A percentile compares a stretch with the other conserved stretches of the same genome.
These are phyloP conservation scores for Rhodinocichla rosea DNA, from an alignment of 2,113 vertebrate species.

Conservation along the genomic window DNA sequence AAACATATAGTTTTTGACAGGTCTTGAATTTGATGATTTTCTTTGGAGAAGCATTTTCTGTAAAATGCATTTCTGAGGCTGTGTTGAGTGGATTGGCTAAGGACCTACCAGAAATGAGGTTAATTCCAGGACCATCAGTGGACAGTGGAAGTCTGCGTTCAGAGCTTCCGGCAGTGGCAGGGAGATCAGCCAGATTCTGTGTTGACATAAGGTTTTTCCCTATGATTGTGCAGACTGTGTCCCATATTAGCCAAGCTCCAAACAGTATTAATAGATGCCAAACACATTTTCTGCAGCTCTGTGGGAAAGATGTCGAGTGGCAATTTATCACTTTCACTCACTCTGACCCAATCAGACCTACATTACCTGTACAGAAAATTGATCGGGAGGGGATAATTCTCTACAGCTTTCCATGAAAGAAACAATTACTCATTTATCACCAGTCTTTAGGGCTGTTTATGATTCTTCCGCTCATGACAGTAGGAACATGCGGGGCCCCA, in stretches of 20 bases:
- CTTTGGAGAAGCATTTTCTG: not conserved
- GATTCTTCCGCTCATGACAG: not conserved
- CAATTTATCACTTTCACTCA: conserved; percentile 1
- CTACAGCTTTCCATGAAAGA: conserved; percentile 8
- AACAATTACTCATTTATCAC: not conserved
- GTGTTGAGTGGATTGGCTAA: not conserved
- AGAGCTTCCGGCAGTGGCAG: not conserved
- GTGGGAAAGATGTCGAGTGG: not conserved
- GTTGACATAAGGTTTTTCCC: conserved; percentile 4
- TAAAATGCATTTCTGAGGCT: not conserved
- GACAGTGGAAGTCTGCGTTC: not conserved
- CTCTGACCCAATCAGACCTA: not conserved
- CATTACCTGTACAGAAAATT: conserved; percentile 13
- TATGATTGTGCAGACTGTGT: not conserved
- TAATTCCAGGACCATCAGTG: not conserved
- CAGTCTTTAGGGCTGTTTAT: not conserved
- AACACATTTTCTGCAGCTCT: conserved; percentile 18
- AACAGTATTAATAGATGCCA: conserved; percentile 9
- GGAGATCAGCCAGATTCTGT: not conserved
- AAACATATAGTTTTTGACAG: not conserved
- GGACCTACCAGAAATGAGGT: not conserved
- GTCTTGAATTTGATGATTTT: not conserved
- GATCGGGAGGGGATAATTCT: not conserved
- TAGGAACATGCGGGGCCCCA: not conserved
- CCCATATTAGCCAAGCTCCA: not conserved